Conservation (phyloP, 2,797 vertebrate genomes). For the Lacerta bilineata region DNA sequence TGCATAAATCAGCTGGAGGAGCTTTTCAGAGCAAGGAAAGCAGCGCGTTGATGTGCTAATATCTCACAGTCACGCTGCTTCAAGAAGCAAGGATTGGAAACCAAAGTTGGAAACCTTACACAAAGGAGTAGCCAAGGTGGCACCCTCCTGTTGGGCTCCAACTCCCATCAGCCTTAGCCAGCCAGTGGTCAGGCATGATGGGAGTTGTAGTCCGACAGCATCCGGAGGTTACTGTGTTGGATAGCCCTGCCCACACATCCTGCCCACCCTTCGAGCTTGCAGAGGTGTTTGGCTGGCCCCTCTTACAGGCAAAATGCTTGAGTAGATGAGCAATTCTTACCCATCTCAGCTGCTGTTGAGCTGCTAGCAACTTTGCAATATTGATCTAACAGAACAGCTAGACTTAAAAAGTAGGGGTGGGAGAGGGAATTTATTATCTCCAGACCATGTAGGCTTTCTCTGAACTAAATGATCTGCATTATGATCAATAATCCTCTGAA, state of each 20-base stretch:
- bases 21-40: neutral
- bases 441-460: neutral
- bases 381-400: conserved; percentile 50
- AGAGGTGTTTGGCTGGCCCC: neutral
- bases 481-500: conserved; percentile 52
- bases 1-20: neutral
- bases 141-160: too few species aligned
- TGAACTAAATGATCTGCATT: conserved; percentile 53
- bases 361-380: conserved; percentile 30
- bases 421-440: neutral
- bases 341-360: conserved; percentile 16
- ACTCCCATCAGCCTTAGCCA: neutral
- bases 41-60: neutral
- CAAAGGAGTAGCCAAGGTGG: too few species aligned
- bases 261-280: neutral
- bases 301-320: neutral
- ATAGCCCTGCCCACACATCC: neutral
- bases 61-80: neutral
- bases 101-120: neutral
- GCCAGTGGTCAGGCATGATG: neutral
- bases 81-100: too few species aligned
- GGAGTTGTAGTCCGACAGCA: neutral
- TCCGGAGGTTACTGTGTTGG: neutral
- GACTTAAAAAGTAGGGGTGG: neutral
- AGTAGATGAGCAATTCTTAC: neutral